Conservation (phyloP, 1,140 invertebrate species). For the Orchestia grillus region DNA sequence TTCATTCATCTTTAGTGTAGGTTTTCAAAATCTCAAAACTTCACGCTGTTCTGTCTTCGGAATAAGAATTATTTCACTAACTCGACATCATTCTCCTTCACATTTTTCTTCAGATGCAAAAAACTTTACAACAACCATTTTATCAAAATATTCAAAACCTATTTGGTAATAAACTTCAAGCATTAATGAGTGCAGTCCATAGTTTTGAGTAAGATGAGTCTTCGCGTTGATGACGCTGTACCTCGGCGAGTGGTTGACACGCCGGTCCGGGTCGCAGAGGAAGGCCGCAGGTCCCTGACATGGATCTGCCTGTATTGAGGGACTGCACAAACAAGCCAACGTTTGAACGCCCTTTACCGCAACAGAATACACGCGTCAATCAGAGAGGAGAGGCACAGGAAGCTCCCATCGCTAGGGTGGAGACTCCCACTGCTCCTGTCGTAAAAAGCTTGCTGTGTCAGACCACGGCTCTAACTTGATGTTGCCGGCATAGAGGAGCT, state of each 20-base stretch:
- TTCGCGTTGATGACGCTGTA: background rate
- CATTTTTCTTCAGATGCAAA: too few relatives aligned
- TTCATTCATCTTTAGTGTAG: too few relatives aligned
- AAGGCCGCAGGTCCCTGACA: background rate
- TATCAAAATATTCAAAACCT: too few relatives aligned
- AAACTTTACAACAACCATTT: too few relatives aligned
- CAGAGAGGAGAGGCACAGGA: background rate
- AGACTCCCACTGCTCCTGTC: background rate
- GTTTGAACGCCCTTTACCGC: background rate
- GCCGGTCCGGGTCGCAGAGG: too few relatives aligned
- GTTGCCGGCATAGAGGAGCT: background rate
- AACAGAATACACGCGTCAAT: slow-evolving; percentile 14
- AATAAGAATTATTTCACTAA: too few relatives aligned
- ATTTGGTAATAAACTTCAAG: too few relatives aligned
- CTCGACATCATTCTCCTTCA: too few relatives aligned
- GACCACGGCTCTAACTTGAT: background rate
- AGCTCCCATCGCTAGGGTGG: background rate
- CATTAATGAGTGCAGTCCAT: too few relatives aligned
- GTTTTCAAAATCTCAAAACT: too few relatives aligned
- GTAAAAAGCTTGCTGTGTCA: background rate
- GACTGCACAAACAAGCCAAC: slow-evolving; percentile 1
- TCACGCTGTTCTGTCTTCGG: too few relatives aligned
- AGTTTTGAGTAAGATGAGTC: background rate
- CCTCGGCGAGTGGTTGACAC: background rate
- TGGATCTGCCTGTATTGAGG: background rate